Evolutionary conservation across 1,140 invertebrate genomes (phyloP), one percentile per base, ranked within the genome.

Genomic region (Tenebrio molitor): DNA sequence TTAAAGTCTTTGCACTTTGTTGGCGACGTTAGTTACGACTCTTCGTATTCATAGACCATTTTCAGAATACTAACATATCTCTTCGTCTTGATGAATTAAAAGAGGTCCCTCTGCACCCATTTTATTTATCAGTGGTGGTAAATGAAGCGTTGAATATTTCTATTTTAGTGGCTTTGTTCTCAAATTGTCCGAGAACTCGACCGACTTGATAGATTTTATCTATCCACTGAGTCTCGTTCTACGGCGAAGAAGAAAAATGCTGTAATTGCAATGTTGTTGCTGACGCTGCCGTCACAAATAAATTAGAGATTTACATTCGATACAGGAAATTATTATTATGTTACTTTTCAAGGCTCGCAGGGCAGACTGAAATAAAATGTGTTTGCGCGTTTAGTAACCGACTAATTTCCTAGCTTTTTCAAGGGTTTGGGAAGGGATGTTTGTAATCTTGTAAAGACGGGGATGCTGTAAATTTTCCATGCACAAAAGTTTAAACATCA

Each of bases 401-500:
- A 8, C 44, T 50, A 50, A 50, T 50, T 50, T 50, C 44, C 4
- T 33, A 7, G 14, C 44, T 50, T 21, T 50, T 50, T 50, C 44
- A 50, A 21, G 44, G 23, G 44, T 50, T 50, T 50, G 23, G 19
- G 23, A 44, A 50, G 44, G 7, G 44, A 50, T 50, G 44, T 50
- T 50, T 50, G n/a, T 50, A 50, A 23, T 50, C 16, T 50, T 50
- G 44, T 7, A 50, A 50, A 50, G 19, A 50, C 19, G 44, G 44
- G 4, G 44, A 21, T 50, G 44, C 17, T 10, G 7, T 50, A 50
- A 50, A 50, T 23, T 50, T 50, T 50, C 15, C n/a, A 50, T 21
- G 17, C n/a, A 17, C 44, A 50, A 50, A 50, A 50, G 44, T 50
- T 50, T 50, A 50, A 50, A 50, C 44, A 19, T 19, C n/a, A 50